A percentile compares a stretch with the other conserved stretches of the same genome.
These are phyloP conservation scores for Benitochromis conjunctus DNA, from an alignment of 2,113 vertebrate genomes.

Conservation along the genomic window DNA sequence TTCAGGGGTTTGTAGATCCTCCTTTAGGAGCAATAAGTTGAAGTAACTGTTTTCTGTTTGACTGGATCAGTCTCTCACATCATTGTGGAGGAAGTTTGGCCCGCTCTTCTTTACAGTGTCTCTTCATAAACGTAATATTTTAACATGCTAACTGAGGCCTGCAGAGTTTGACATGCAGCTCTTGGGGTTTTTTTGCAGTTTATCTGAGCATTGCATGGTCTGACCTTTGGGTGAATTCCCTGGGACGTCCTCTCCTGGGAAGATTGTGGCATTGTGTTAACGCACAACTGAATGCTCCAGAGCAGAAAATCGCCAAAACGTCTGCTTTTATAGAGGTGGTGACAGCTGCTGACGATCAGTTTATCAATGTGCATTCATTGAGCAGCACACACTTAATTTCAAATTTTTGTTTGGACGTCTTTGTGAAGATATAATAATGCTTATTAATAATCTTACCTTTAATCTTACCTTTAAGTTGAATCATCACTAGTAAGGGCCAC, in stretches of 20 bases:
- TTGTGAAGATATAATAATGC: neutral
- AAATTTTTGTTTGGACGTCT: neutral
- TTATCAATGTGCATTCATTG: neutral
- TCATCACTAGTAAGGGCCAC: neutral
- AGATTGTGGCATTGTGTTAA: neutral
- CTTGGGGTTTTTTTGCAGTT: too few relatives aligned
- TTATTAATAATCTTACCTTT: neutral
- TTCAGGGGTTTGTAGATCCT: neutral
- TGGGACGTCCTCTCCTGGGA: neutral
- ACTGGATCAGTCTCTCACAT: neutral
- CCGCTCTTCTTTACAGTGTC: neutral
- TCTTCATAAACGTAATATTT: neutral
- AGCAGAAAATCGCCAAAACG: neutral
- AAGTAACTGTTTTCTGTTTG: neutral
- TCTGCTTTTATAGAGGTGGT: neutral
- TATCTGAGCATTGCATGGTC: neutral
- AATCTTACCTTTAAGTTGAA: neutral
- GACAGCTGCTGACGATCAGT: neutral
- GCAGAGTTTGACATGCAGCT: too few relatives aligned
- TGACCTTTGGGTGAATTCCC: neutral
- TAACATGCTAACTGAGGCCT: neutral
- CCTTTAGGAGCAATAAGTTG: neutral
- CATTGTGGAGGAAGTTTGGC: neutral
- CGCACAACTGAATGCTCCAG: neutral
- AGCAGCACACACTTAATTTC: neutral